These are phyloP conservation scores for Saccostrea cuccullata DNA, from an alignment of 1,140 invertebrate species.

Conservation along the genomic window DNA sequence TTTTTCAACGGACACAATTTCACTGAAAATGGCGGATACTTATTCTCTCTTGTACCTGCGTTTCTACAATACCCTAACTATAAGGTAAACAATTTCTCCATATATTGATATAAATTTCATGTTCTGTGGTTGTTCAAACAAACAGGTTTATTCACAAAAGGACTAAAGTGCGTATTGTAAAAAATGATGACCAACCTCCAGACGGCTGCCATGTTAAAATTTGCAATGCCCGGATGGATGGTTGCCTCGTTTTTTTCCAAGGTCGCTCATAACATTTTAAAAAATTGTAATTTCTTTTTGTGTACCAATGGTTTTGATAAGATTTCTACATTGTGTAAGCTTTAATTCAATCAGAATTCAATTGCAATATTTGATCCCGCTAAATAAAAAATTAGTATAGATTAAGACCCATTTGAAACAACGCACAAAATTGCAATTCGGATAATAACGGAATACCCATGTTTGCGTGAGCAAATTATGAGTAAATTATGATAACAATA, in stretches of 20 bases:
- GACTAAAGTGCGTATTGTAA: neutral
- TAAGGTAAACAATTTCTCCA: neutral
- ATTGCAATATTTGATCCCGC: neutral
- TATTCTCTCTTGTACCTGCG: conserved; percentile 20
- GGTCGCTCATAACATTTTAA: conserved; percentile 21
- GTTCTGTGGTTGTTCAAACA: neutral
- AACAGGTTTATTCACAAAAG: conserved; percentile 3
- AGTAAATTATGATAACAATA: neutral
- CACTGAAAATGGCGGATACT: conserved; percentile 49
- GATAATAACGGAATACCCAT: neutral
- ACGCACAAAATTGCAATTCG: neutral
- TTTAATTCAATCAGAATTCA: neutral
- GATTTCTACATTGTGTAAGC: neutral
- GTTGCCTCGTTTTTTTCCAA: conserved; percentile 48
- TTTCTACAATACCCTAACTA: neutral
- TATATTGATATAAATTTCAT: neutral
- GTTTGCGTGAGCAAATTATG: no score
- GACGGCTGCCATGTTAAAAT: conserved; percentile 66
- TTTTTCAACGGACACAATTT: neutral
- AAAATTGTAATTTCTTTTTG: neutral
- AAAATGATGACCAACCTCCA: conserved; percentile 52
- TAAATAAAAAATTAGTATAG: neutral
- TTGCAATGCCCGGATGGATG: conserved; percentile 56
- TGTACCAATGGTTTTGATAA: neutral
- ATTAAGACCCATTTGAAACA: neutral